Conservation (phyloP, 2,113 vertebrate species). For the Megaceryle torquata region DNA sequence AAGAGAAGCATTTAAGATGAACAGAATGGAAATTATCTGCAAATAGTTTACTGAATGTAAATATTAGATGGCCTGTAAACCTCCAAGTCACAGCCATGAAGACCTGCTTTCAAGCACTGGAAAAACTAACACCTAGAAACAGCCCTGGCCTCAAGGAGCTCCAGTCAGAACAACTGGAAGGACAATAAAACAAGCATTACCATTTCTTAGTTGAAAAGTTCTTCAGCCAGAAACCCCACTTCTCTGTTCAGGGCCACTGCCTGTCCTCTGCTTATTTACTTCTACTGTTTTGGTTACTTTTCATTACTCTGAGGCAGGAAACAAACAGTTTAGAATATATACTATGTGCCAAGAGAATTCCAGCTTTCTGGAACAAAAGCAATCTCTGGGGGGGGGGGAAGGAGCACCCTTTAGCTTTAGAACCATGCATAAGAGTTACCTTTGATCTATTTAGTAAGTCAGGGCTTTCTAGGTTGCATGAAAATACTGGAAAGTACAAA, state of each 20-base stretch:
- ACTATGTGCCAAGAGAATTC: not conserved
- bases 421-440: accelerated
- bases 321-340: not conserved
- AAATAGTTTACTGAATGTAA: not conserved
- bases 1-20: not conserved
- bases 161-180: not conserved
- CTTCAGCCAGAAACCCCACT: not conserved
- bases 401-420: not conserved
- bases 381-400: not conserved
- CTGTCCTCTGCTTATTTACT: not conserved
- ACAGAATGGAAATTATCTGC: not conserved
- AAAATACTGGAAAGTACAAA: not conserved
- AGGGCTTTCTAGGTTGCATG: not conserved
- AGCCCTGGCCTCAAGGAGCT: not conserved
- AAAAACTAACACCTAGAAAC: not conserved
- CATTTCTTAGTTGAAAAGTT: not conserved
- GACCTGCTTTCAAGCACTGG: not conserved
- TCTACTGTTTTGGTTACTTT: not conserved
- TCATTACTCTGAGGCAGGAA: not conserved
- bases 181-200: not conserved
- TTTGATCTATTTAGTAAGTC: not conserved
- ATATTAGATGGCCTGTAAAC: not conserved
- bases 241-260: not conserved
- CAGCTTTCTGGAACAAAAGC: not conserved
- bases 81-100: not conserved